Base-by-base conservation (phyloP, 2,113 vertebrate genomes). In the Aegithalos caudatus region DNA sequence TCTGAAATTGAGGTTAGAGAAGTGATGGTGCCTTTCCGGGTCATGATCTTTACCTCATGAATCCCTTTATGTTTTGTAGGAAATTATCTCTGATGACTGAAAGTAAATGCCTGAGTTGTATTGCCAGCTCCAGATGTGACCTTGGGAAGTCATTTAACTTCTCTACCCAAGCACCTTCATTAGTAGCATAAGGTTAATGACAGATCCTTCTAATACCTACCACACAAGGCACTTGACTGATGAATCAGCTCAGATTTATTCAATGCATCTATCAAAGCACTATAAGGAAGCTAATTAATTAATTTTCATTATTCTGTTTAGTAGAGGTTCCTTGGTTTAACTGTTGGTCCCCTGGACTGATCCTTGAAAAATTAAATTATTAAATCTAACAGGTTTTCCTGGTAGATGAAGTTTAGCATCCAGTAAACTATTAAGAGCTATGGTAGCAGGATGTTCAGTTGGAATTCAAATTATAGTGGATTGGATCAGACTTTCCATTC, bases 121-220 rank as follows among this genome's bases (percentile, higher is more conserved):
- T 54, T 61, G 20, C 29, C 21, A 80, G 1, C 51, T 76, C 56
- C 66, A 73, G 37, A 42, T 66, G 31, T 76, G 70, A 94, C 81
- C 66, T 94, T 95, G 88, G 35, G 62, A 84, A 91, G 17, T 79
- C 37, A 64, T 81, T 93, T 83, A 84, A 77, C 53, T 81, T 89
- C 53, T 47, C 20, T 38, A 44, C 37, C 14, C 27, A 65, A 80
- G 51, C n/a, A 81, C 54, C 77, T 84, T 94, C 61, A 25, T 72
- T 85, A 74, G 16, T 27, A 92, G 31, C 65, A 50, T 79, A 69
- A 95, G 48, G 77, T 71, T 86, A 94, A 88, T 89, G 76, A 81
- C 28, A 81, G 72, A 57, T 93, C 58, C 92, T 88, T 90, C 51
- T 31, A 27, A 85, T 73, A 76, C 31, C n/a, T 85, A 25, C n/a